A percentile compares a stretch with the other conserved stretches of the same genome.
phyloP scores from a whole-genome alignment of 2,888 invertebrate genomes.

The Endotricha flammealis region DNA sequence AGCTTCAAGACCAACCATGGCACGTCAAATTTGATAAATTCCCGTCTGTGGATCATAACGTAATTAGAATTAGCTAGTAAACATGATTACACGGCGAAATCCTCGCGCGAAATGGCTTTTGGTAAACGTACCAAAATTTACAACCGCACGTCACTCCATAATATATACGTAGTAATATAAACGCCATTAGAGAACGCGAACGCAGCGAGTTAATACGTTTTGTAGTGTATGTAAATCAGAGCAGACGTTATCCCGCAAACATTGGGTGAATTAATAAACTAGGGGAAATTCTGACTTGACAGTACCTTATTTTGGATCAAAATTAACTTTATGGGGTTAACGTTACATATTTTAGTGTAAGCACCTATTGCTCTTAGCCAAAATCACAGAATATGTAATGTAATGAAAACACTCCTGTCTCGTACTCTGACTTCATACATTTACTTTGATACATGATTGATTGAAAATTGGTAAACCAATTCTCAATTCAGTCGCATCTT shows the following conservation, averaged over 20 bases:
- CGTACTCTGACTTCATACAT: too few species aligned
- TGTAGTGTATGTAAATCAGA: conserved; percentile 57
- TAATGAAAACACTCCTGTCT: too few species aligned
- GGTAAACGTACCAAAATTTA: background rate
- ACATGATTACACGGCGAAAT: background rate
- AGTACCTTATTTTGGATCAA: conserved; percentile 25
- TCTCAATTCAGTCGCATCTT: too few species aligned
- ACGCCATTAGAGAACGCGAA: conserved; percentile 35
- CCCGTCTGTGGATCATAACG: too few species aligned
- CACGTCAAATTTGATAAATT: too few species aligned
- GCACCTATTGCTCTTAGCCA: too few species aligned
- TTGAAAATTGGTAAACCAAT: too few species aligned
- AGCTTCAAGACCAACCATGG: too few species aligned
- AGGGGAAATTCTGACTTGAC: conserved; percentile 17
- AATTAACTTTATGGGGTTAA: too few species aligned
- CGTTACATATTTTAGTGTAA: too few species aligned
- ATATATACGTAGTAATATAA: conserved; percentile 33
- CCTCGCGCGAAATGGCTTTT: background rate
- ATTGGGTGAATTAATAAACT: conserved; percentile 50
- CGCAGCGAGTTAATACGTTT: conserved; percentile 40
- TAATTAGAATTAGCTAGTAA: background rate
- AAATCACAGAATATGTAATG: too few species aligned
- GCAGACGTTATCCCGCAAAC: conserved; percentile 54
- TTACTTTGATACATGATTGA: too few species aligned
- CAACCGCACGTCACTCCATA: conserved; percentile 3